These are phyloP conservation scores for Melieria crassipennis DNA, from an alignment of 2,888 invertebrate genomes.

Conservation along the genomic window DNA sequence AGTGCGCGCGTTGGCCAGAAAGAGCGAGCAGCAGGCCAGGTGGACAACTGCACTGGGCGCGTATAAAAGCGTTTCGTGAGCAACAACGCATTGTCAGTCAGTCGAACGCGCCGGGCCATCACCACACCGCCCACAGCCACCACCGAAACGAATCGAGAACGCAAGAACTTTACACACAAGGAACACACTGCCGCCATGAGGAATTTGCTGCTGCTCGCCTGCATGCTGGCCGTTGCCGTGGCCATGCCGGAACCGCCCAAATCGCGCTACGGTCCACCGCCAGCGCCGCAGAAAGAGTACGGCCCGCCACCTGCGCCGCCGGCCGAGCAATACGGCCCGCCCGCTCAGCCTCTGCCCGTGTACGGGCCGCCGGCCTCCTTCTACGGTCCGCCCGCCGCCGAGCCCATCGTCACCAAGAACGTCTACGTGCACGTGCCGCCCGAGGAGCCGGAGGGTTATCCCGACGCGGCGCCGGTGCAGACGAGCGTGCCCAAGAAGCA, in stretches of 20 bases:
- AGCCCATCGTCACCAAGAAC: constrained; percentile 64
- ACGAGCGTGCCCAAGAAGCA: constrained; percentile 68
- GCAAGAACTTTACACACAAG: constrained; percentile 5
- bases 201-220: constrained; percentile 55
- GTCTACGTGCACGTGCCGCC: constrained; percentile 71
- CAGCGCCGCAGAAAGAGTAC: constrained; percentile 60
- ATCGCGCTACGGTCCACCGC: constrained; percentile 59
- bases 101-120: constrained; percentile 43
- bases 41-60: constrained; percentile 8
- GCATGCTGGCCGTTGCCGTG: constrained; percentile 61
- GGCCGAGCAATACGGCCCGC: constrained; percentile 50
- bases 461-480: constrained; percentile 64
- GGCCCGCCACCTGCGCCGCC: constrained; percentile 54
- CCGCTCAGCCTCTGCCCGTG: constrained; percentile 56
- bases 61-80: constrained; percentile 48
- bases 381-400: constrained; percentile 58
- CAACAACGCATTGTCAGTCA: constrained; percentile 42
- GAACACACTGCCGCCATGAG: constrained; percentile 29
- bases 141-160: not conserved
- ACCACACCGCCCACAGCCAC: constrained; percentile 1
- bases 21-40: too few species aligned
- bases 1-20: not conserved
- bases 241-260: constrained; percentile 66
- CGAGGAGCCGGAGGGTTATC: constrained; percentile 67
- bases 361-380: constrained; percentile 63